Evolutionary conservation across 2,888 invertebrate genomes (phyloP), one percentile per base, ranked within the genome.

Genomic region (Steromphala cineraria): DNA sequence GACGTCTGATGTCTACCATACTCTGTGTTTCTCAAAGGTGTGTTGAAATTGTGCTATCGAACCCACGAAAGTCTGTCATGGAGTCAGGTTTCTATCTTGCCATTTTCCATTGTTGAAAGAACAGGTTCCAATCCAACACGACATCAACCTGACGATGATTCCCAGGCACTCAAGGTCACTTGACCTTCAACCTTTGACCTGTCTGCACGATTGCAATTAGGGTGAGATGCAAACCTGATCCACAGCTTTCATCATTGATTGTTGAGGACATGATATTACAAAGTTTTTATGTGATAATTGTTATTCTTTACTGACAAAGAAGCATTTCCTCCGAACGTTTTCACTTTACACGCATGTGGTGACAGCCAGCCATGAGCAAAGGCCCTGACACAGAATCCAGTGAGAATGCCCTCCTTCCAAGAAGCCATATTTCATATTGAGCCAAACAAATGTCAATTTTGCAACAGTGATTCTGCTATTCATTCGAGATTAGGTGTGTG

Each of bases 1-100:
- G 91, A 91, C 84, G 91, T 91, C 82, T 91, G 90, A 90, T 82
- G 84, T 53, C 53, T 71, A 53, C 21, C 53, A 75, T 17, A 40
- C 24, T 71, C 75, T 36, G 15, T 76, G 31, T 31, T 67, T 62
- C 19, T 78, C 67, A 19, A 53, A n/a, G 76, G 76, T 53, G 76
- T 76, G 76, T 76, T 76, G 24, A 53, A 53, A 75, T 71, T 71
- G 71, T 71, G 71, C 71, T 71, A 71, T 36, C 28, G 40, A 36
- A 71, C 36, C 71, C 71, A 31, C n/a, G 71, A 31, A 71, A 71
- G 71, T 71, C 19, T 31, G 71, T 71, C 67, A 17, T 24, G 31
- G 67, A 67, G 67, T 67, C 71, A 71, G 71, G 71, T 71, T 71
- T 71, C 19, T 36, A 71, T 71, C 71, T 71, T 71, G 71, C 71